Evolutionary conservation across 1,140 invertebrate genomes (phyloP), one percentile per base, ranked within the genome.

Genomic region (Plutomurus gul): DNA sequence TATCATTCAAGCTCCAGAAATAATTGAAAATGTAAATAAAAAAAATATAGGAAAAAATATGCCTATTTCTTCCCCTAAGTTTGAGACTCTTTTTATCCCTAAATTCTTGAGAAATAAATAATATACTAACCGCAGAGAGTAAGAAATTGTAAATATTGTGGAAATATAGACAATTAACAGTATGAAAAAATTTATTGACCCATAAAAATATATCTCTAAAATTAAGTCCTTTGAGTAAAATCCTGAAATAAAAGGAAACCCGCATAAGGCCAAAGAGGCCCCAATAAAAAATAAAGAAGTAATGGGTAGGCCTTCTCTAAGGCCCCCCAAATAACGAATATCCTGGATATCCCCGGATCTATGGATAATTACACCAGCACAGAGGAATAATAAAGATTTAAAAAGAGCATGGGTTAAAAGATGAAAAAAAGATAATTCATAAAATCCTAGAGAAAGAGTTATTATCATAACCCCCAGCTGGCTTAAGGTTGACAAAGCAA

Each of bases 401-500:
- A 91, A 91, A 87, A 91, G 86, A 75, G 90, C 89, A 90, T 91
- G 85, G 80, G 85, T 87, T 84, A 91, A 84, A 83, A 91, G 85
- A 89, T 92, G 90, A 86, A 90, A 91, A 88, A 89, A 91, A 81
- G 88, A 86, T 83, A 90, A 86, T 27, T 83, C 82, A 20, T n/a
- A 71, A 13, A 77, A 79, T 11, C 79, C 79, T 84, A 89, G 85
- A 8, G 86, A 85, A 84, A 91, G 87, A 86, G 87, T 87, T 85
- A 88, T 87, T 85, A 91, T 90, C 88, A 91, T 91, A 85, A 92
- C 87, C 0, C 90, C 89, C 86, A 92, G 87, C 83, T 92, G 91
- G 18, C 90, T 91, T 86, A 92, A 88, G 72, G 91, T 92, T 8
- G 91, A 92, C 80, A 91, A 87, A 85, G 91, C 91, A 91, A 92